Evolutionary conservation across 2,797 vertebrate genomes (phyloP).

Genomic region (Syngnathus rostellatus): DNA sequence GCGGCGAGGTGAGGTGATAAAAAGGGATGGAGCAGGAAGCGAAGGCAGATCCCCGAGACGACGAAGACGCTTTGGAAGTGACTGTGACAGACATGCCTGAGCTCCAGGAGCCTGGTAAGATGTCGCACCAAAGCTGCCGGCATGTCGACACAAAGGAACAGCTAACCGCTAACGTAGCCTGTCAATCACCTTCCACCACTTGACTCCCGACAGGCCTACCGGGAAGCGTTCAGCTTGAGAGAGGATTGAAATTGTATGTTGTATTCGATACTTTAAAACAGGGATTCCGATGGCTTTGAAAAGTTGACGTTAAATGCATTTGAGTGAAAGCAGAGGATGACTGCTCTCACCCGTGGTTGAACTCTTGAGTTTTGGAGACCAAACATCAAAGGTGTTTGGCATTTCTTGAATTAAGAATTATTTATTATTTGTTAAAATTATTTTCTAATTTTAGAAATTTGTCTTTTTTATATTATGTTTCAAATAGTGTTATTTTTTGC

Average conservation of each 20-base stretch:
- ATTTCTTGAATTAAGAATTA: not conserved
- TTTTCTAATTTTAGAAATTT: not conserved
- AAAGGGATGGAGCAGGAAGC: conserved; percentile 56
- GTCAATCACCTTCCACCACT: not conserved
- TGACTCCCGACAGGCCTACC: not conserved
- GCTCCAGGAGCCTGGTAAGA: conserved; percentile 68
- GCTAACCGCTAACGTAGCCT: not conserved
- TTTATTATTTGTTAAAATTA: not conserved
- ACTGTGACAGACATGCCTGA: conserved; percentile 68
- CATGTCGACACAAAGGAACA: conserved; percentile 5
- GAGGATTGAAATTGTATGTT: not conserved
- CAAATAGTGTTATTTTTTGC: not conserved
- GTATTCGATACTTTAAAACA: not conserved
- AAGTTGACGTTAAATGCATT: not conserved
- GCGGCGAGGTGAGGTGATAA: conserved; percentile 53
- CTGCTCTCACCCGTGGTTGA: not conserved
- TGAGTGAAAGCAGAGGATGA: not conserved
- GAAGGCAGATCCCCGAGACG: conserved; percentile 46
- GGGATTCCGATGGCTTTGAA: not conserved
- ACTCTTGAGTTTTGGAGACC: not conserved
- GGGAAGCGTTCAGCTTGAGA: not conserved
- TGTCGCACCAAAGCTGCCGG: conserved; percentile 12
- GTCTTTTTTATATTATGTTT: not conserved
- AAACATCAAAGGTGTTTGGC: not conserved
- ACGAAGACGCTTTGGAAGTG: conserved; percentile 48